A percentile compares a stretch with the other conserved stretches of the same genome.
phyloP scores from a whole-genome alignment of 2,113 vertebrate genomes.

The Gavia stellata region DNA sequence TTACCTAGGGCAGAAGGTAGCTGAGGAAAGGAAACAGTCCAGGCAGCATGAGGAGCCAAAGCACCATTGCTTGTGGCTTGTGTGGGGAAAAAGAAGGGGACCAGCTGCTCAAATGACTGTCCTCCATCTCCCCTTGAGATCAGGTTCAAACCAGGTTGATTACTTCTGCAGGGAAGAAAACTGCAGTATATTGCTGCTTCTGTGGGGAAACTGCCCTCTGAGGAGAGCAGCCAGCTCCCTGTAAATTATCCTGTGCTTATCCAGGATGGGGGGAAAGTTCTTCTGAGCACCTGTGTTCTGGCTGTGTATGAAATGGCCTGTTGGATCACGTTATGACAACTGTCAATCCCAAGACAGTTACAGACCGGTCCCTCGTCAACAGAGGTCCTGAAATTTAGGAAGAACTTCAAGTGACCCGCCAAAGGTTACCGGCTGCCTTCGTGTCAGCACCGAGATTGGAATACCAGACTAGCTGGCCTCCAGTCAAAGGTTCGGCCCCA shows the following conservation, averaged over 20 bases:
- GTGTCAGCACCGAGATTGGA: conserved; percentile 10
- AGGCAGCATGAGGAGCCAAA: not conserved
- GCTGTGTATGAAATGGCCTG: not conserved
- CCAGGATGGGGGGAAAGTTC: not conserved
- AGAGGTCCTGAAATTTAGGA: conserved; percentile 16
- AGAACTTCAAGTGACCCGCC: not conserved
- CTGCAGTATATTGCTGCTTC: not conserved
- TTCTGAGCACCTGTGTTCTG: not conserved
- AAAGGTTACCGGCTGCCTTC: not conserved
- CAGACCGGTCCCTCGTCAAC: not conserved
- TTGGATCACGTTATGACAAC: not conserved
- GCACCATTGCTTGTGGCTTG: not conserved
- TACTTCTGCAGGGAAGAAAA: not conserved
- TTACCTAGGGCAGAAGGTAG: not conserved
- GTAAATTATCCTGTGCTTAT: not conserved
- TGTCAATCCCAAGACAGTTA: not conserved
- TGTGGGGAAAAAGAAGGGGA: not conserved
- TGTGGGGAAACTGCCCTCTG: not conserved
- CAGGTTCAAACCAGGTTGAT: not conserved
- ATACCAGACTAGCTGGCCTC: conserved; percentile 43
- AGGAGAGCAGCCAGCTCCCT: not conserved
- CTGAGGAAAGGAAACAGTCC: not conserved
- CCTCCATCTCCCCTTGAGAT: not conserved
- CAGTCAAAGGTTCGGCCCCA: not conserved
- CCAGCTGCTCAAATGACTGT: not conserved